Evolutionary conservation across 2,888 invertebrate genomes (phyloP).

Genomic region (Chorisops tibialis): DNA sequence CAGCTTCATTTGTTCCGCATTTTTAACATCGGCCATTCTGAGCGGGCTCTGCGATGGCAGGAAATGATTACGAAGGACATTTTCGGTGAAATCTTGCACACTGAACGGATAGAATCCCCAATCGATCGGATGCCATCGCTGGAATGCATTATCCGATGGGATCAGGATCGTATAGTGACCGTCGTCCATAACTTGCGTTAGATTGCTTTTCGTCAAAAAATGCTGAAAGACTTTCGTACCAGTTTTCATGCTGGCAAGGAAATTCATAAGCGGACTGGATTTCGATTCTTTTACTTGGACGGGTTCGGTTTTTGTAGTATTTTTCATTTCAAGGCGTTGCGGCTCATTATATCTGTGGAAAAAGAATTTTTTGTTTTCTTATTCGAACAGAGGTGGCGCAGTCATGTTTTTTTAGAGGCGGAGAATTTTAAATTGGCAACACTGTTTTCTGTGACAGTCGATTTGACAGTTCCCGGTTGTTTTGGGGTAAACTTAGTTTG

Average conservation of each 20-base stretch:
- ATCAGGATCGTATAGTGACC: conserved; percentile 61
- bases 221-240: conserved; percentile 64
- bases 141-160: conserved; percentile 64
- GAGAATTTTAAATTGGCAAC: too few relatives aligned
- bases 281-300: conserved; percentile 45
- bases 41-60: conserved; percentile 56
- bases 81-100: conserved; percentile 63
- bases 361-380: conserved; percentile 32
- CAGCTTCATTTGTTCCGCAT: conserved; percentile 54
- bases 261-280: conserved; percentile 50
- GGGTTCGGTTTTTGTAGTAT: conserved; percentile 46
- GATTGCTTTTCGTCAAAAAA: conserved; percentile 60
- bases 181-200: conserved; percentile 57
- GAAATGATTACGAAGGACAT: conserved; percentile 61
- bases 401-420: too few relatives aligned
- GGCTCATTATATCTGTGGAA: conserved; percentile 49
- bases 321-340: conserved; percentile 49
- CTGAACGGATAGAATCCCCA: conserved; percentile 69
- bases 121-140: conserved; percentile 66
- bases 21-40: conserved; percentile 56
- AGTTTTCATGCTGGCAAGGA: conserved; percentile 60
- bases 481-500: too few relatives aligned
- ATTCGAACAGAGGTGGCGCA: conserved; percentile 42
- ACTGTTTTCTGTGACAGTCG: too few relatives aligned
- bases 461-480: too few relatives aligned